These are phyloP conservation scores for Oreonectes daqikongensis DNA, from an alignment of 2,797 vertebrate genomes.

Conservation along the genomic window DNA sequence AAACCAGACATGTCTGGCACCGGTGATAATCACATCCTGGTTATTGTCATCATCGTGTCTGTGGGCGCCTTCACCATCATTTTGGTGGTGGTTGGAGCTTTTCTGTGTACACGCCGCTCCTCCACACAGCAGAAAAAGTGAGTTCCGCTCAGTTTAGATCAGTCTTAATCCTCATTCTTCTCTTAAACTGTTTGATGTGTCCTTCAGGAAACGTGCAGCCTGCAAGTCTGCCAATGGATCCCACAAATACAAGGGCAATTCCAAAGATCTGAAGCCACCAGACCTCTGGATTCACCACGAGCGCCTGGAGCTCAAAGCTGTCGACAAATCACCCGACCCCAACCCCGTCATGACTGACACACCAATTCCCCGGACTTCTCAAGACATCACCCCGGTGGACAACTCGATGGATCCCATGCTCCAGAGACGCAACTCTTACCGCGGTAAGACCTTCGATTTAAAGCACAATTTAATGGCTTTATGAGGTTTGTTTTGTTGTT, in stretches of 20 bases:
- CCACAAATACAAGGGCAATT: constrained; percentile 97
- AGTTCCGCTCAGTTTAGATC: constrained; percentile 47
- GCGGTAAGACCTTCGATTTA: constrained; percentile 77
- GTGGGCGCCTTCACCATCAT: constrained; percentile 93
- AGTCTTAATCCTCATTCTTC: not conserved
- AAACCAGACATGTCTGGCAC: constrained; percentile 85
- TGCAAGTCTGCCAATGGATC: constrained; percentile 95
- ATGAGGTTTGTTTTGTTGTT: not conserved
- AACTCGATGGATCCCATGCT: constrained; percentile 89
- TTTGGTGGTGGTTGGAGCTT: constrained; percentile 90
- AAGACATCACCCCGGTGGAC: constrained; percentile 94
- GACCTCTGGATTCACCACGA: constrained; percentile 99
- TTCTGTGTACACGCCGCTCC: constrained; percentile 92
- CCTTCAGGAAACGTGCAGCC: constrained; percentile 89
- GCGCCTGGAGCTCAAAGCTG: constrained; percentile 95
- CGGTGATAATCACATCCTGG: constrained; percentile 86
- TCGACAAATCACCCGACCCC: constrained; percentile 95
- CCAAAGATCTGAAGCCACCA: constrained; percentile 96
- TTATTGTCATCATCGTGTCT: constrained; percentile 92
- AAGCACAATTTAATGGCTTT: not conserved
- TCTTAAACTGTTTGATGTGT: constrained; percentile 5
- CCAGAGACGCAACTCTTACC: constrained; percentile 93
- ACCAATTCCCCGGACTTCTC: constrained; percentile 93
- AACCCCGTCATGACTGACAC: constrained; percentile 98
- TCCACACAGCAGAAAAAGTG: constrained; percentile 98